Conservation (phyloP, 2,888 invertebrate species). For the Dasypolia templi region DNA sequence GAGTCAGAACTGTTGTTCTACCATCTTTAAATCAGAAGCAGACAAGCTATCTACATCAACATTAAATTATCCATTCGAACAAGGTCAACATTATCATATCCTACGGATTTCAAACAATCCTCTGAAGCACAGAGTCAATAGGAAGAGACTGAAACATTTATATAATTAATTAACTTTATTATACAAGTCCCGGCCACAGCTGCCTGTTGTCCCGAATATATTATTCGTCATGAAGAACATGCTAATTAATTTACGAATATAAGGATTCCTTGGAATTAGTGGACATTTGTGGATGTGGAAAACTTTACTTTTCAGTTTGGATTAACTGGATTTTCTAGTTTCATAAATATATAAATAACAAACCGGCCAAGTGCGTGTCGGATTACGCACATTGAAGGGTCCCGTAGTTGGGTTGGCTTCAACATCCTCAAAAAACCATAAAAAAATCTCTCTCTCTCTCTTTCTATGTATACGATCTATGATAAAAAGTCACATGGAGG, state of each 20-base stretch:
- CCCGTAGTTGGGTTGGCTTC: too few species aligned
- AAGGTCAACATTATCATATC: neutral
- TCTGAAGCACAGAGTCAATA: neutral
- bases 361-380: too few species aligned
- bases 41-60: neutral
- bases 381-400: too few species aligned
- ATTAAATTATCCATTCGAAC: neutral
- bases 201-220: neutral
- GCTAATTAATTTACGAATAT: neutral
- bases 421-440: too few species aligned
- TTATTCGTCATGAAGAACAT: too few species aligned
- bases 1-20: neutral
- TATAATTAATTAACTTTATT: slow-evolving; percentile 19
- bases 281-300: neutral
- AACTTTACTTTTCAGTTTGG: too few species aligned
- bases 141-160: slow-evolving; percentile 9
- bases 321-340: too few species aligned
- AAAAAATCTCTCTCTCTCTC: too few species aligned
- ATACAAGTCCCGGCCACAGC: neutral
- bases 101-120: neutral
- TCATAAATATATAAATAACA: too few species aligned
- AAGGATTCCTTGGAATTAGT: neutral
- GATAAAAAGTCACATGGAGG: too few species aligned
- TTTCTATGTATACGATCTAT: too few species aligned
- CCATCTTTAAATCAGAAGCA: neutral